A percentile compares a stretch with the other conserved stretches of the same genome.
Evolutionary conservation across 2,888 invertebrate species (phyloP).

Genomic region (Rhogogaster chlorosoma): DNA sequence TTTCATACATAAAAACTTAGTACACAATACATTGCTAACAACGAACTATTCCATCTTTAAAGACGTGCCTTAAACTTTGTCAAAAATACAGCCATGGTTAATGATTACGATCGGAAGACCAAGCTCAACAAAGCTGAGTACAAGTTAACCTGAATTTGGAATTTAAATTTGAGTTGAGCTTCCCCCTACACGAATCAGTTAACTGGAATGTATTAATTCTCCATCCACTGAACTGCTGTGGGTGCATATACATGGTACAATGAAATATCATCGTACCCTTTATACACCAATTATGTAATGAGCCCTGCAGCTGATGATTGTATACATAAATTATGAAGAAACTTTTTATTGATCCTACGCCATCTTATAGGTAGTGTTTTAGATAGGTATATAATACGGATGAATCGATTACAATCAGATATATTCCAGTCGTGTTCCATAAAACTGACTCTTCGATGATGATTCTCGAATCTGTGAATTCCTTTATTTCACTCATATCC

Average conservation of each 20-base stretch:
- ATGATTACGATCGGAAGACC: constrained; percentile 3
- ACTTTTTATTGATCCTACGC: not conserved
- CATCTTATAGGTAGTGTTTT: too few species aligned
- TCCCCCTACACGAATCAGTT: not conserved
- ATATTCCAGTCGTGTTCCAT: not conserved
- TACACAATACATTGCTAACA: not conserved
- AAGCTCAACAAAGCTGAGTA: not conserved
- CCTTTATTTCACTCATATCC: not conserved
- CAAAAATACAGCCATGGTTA: not conserved
- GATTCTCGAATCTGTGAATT: not conserved
- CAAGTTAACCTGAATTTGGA: constrained; percentile 9
- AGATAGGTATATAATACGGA: too few species aligned
- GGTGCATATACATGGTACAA: not conserved
- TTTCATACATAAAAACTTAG: not conserved
- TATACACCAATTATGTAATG: not conserved
- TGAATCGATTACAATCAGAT: not conserved
- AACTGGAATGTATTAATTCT: not conserved
- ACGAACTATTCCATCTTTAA: not conserved
- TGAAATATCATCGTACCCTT: not conserved
- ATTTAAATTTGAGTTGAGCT: not conserved
- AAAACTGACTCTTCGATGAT: not conserved
- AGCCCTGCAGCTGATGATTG: not conserved
- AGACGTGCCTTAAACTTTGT: not conserved
- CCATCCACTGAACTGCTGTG: not conserved
- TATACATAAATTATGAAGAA: not conserved